phyloP scores from a whole-genome alignment of 2,888 invertebrate genomes.

The Drosophila glabriapex region DNA sequence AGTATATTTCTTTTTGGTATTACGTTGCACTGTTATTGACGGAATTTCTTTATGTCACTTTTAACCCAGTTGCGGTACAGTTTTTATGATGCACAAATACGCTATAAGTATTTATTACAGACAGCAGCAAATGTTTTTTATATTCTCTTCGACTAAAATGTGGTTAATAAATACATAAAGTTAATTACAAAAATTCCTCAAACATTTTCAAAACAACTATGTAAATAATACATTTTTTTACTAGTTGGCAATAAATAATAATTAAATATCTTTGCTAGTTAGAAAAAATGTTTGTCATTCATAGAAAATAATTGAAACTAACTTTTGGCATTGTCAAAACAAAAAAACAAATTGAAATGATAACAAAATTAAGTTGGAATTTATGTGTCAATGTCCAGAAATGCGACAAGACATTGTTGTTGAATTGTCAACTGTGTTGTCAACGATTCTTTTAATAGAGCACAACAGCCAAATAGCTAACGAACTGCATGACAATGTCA shows the following conservation, averaged over 20 bases:
- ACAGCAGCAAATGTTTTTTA: neutral
- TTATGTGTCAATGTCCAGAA: constrained; percentile 1
- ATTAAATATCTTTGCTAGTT: neutral
- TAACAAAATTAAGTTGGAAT: neutral
- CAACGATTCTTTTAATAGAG: constrained; percentile 36
- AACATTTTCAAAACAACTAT: neutral
- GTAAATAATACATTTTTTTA: neutral
- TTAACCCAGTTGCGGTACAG: constrained; percentile 10
- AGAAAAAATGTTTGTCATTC: neutral
- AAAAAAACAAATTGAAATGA: neutral
- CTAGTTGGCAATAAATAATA: neutral
- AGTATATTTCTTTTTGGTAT: neutral
- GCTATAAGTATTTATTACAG: neutral
- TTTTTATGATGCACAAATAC: too few species aligned
- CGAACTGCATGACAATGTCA: constrained; percentile 81
- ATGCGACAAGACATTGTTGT: constrained; percentile 12
- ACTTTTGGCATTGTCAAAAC: neutral
- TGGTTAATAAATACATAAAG: neutral
- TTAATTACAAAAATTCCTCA: neutral
- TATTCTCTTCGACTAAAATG: neutral
- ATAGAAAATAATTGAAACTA: neutral
- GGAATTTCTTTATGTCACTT: constrained; percentile 17
- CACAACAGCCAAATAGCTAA: constrained; percentile 58
- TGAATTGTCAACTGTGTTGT: constrained; percentile 42
- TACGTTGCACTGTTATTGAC: constrained; percentile 18